phyloP scores from a whole-genome alignment of 2,797 vertebrate species.

The Halcyon badia region DNA sequence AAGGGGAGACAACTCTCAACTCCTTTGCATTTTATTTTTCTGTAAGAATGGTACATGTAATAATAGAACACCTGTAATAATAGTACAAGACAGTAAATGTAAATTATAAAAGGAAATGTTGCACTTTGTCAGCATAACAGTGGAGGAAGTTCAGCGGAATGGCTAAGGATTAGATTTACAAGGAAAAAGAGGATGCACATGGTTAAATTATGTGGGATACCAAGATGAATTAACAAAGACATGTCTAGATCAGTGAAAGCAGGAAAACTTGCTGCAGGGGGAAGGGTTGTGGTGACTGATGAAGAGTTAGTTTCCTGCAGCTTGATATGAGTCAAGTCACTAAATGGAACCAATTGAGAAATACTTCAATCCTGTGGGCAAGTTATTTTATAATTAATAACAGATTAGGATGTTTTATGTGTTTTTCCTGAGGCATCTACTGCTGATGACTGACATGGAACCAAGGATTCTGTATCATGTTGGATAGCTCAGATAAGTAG shows the following conservation, averaged over 20 bases:
- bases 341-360: not conserved
- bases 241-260: not conserved
- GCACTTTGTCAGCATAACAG: not conserved
- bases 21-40: not conserved
- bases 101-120: not conserved
- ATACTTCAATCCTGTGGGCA: not conserved
- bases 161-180: not conserved
- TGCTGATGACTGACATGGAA: not conserved
- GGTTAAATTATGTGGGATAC: not conserved
- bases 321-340: not conserved
- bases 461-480: not conserved
- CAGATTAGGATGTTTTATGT: not conserved
- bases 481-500: not conserved
- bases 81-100: not conserved
- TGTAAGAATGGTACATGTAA: not conserved
- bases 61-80: not conserved
- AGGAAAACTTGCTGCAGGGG: not conserved
- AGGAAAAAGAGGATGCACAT: accelerated
- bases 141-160: not conserved
- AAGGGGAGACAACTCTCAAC: not conserved
- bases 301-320: not conserved
- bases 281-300: not conserved
- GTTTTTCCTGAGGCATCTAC: not conserved
- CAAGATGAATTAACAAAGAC: not conserved
- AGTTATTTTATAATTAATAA: not conserved